These are phyloP conservation scores for Aegotheles bennettii DNA, from an alignment of 2,113 vertebrate genomes.

Conservation along the genomic window DNA sequence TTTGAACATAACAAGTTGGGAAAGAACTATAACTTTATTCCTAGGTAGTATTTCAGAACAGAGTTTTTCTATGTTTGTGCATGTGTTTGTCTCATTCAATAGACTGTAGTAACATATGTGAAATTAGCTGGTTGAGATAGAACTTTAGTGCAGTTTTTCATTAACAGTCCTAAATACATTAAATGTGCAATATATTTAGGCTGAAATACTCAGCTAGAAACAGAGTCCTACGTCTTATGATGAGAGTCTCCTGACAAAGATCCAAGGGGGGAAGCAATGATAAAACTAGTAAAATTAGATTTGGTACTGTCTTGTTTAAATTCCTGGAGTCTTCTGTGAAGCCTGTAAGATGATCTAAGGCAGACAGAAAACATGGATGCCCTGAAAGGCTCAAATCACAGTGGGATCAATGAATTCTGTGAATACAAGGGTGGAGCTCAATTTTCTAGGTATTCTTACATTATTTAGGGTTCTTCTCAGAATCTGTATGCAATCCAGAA, in stretches of 20 bases:
- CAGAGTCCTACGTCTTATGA: background rate
- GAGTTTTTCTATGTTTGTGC: background rate
- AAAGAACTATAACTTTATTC: background rate
- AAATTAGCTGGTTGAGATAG: background rate
- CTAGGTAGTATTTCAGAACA: background rate
- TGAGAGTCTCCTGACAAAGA: background rate
- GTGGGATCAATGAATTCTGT: background rate
- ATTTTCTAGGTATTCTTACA: background rate
- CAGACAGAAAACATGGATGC: background rate
- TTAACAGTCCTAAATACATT: background rate
- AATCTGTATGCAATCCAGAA: background rate
- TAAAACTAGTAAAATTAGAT: background rate
- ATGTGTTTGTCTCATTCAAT: background rate
- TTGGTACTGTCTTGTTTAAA: background rate
- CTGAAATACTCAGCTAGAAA: background rate
- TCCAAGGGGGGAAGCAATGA: background rate
- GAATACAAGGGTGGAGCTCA: background rate
- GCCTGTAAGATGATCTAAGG: background rate
- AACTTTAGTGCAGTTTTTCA: background rate
- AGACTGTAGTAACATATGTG: background rate
- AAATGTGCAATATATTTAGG: background rate
- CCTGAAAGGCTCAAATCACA: background rate
- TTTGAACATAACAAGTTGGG: background rate
- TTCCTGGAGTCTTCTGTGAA: background rate
- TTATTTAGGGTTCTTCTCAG: background rate